Percentiles rank a stretch among this genome's conserved stretches.
Evolutionary conservation across 2,888 invertebrate genomes (phyloP).

Genomic region (Cephus nigrinus): DNA sequence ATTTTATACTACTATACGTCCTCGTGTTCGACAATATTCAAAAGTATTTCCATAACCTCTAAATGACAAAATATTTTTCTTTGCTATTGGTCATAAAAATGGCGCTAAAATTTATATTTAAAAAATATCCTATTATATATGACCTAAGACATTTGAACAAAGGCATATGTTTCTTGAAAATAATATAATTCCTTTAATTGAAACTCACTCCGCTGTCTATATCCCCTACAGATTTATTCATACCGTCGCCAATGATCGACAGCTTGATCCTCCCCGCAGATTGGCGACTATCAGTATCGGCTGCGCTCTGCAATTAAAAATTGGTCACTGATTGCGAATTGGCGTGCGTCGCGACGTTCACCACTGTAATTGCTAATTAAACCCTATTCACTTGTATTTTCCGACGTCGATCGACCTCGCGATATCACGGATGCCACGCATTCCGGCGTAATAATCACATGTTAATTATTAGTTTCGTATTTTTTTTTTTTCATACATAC

Average conservation of each 20-base stretch:
- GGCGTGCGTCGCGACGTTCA: neutral
- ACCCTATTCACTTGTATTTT: neutral
- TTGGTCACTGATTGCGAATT: neutral
- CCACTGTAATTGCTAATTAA: slow-evolving; percentile 2
- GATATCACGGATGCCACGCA: neutral
- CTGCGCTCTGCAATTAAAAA: slow-evolving; percentile 3
- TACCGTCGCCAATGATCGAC: neutral
- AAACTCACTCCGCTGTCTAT: neutral
- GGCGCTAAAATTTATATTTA: too few relatives aligned
- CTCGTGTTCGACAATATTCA: too few relatives aligned
- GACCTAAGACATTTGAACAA: too few relatives aligned
- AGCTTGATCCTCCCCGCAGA: neutral
- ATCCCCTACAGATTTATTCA: neutral
- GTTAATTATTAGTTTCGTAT: neutral
- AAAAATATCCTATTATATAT: too few relatives aligned
- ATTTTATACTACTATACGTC: too few relatives aligned
- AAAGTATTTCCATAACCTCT: too few relatives aligned
- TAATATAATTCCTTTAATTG: neutral
- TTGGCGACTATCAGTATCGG: neutral
- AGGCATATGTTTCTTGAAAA: neutral
- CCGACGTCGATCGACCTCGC: neutral
- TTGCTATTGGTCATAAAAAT: too few relatives aligned
- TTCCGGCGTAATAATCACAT: neutral
- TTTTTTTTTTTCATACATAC: neutral
- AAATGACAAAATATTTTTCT: too few relatives aligned